Evolutionary conservation across 2,797 vertebrate genomes (phyloP).

Genomic region (Urocyon cinereoargenteus): DNA sequence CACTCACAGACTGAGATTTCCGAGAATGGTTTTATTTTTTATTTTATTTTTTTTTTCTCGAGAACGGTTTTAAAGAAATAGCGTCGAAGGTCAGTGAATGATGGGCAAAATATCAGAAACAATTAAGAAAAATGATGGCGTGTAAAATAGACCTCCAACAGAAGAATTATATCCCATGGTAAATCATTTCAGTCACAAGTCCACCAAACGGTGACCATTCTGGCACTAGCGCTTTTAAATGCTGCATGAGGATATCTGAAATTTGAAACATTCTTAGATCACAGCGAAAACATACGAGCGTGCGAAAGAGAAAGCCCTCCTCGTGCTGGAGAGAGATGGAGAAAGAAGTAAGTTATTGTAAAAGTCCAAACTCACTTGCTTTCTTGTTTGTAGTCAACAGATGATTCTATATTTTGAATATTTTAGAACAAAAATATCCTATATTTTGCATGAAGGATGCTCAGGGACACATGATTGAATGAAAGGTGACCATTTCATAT

Average conservation of each 20-base stretch:
- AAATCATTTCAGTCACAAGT: slow-evolving; percentile 74
- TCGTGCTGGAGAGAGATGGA: not conserved
- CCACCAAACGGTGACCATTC: slow-evolving; percentile 54
- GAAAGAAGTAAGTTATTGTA: not conserved
- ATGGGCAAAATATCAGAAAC: slow-evolving; percentile 76
- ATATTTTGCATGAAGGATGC: not conserved
- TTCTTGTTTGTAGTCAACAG: not conserved
- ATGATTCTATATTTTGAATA: not conserved
- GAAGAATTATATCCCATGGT: slow-evolving; percentile 66
- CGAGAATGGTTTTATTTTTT: slow-evolving; percentile 76
- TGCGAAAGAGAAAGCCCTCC: slow-evolving; percentile 20
- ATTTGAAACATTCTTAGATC: slow-evolving; percentile 52
- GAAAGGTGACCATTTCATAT: not conserved
- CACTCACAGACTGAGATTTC: slow-evolving; percentile 74
- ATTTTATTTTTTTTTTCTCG: too few relatives aligned
- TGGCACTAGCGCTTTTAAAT: not conserved
- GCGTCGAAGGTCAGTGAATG: slow-evolving; percentile 67
- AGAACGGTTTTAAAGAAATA: slow-evolving; percentile 84
- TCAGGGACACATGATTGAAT: not conserved
- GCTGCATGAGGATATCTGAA: not conserved
- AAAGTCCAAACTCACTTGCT: not conserved
- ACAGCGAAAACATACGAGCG: slow-evolving; percentile 45
- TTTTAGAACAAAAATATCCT: not conserved
- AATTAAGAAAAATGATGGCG: slow-evolving; percentile 81
- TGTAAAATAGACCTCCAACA: slow-evolving; percentile 37